Conservation (phyloP, 2,888 invertebrate genomes). For the Pseudococcus viburni region DNA sequence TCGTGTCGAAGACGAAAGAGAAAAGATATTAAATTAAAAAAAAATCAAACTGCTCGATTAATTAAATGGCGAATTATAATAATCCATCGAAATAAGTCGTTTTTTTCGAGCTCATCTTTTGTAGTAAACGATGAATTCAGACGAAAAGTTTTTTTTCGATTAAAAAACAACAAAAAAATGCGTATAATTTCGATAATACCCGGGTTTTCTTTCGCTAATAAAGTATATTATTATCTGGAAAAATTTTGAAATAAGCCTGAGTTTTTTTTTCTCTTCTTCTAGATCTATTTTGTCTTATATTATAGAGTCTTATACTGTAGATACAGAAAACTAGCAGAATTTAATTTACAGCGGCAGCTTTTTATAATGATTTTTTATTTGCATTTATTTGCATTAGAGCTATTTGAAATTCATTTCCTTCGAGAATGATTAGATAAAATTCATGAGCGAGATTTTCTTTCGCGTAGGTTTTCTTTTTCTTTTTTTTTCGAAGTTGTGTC, state of each 20-base stretch:
- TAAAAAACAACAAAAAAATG: conserved; percentile 38
- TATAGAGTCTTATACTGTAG: not conserved
- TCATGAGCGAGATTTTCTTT: not conserved
- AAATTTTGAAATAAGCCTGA: conserved; percentile 25
- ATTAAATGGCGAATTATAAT: conserved; percentile 50
- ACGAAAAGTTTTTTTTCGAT: not conserved
- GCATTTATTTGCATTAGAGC: conserved; percentile 48
- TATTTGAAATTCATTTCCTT: conserved; percentile 45
- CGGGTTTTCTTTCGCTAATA: not conserved
- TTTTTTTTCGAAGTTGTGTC: not conserved
- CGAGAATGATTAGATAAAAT: conserved; percentile 48
- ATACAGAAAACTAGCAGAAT: conserved; percentile 14
- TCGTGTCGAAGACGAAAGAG: not conserved
- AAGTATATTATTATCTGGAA: not conserved
- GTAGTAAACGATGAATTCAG: not conserved
- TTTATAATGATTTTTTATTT: conserved; percentile 55
- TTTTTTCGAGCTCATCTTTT: not conserved
- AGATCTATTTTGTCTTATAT: not conserved
- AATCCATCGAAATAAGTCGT: conserved; percentile 23
- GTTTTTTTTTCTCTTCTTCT: not conserved
- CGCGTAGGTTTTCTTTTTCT: not conserved
- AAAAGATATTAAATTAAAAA: not conserved
- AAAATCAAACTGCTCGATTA: conserved; percentile 37
- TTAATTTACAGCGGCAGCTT: conserved; percentile 48
- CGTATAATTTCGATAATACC: conserved; percentile 15